Percentiles rank a stretch among this genome's conserved stretches.
phyloP scores from a whole-genome alignment of 2,797 vertebrate species.

The Anguilla obscura region DNA sequence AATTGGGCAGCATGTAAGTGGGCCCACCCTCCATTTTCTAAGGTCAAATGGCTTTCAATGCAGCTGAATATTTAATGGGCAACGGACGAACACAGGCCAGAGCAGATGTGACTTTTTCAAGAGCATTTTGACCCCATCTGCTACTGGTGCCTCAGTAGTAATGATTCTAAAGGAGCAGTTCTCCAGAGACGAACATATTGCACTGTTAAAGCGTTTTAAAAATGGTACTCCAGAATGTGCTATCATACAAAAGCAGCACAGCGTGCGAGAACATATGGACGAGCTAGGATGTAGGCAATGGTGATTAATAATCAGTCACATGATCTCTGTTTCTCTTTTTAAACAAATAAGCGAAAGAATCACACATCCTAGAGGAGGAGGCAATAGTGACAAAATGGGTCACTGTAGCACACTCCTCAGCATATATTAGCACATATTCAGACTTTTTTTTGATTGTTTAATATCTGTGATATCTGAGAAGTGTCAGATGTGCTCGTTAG shows the following conservation, averaged over 20 bases:
- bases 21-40: constrained; percentile 34
- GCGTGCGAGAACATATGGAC: constrained; percentile 6
- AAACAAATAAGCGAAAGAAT: not conserved
- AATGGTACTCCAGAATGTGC: constrained; percentile 7
- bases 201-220: not conserved
- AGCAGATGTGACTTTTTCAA: constrained; percentile 61
- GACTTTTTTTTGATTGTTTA: not conserved
- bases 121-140: constrained; percentile 56
- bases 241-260: constrained; percentile 10
- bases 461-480: constrained; percentile 16
- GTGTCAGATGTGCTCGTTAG: constrained; percentile 11
- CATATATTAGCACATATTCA: constrained; percentile 5
- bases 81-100: constrained; percentile 23
- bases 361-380: constrained; percentile 12
- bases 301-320: constrained; percentile 21
- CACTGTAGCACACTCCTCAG: not conserved
- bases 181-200: constrained; percentile 12
- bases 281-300: not conserved
- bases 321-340: not conserved
- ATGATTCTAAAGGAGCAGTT: not conserved
- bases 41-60: constrained; percentile 29
- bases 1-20: constrained; percentile 24
- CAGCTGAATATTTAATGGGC: constrained; percentile 21
- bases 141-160: constrained; percentile 19
- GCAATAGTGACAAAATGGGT: not conserved